Conservation (phyloP, 2,888 invertebrate species). For the Drosophila colorata region DNA sequence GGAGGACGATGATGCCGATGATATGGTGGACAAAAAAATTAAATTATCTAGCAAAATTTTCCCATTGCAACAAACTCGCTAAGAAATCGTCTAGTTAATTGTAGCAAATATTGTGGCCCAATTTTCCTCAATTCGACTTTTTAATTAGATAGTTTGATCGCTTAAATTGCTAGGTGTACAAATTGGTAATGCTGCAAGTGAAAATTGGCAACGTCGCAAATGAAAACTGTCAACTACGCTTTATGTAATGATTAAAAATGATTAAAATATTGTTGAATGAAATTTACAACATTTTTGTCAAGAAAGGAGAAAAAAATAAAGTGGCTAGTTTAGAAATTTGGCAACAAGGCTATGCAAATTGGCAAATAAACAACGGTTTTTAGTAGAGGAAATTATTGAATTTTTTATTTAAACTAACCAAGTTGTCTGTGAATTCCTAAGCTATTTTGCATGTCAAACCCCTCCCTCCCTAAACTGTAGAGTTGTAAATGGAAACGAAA, state of each 20-base stretch:
- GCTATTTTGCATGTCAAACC: slow-evolving; percentile 11
- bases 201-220: too few species aligned
- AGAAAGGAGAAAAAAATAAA: too few species aligned
- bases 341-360: too few species aligned
- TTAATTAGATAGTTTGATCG: background rate
- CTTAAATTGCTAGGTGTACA: slow-evolving; percentile 2
- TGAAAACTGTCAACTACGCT: too few species aligned
- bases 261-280: too few species aligned
- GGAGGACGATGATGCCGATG: slow-evolving; percentile 89
- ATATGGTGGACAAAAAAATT: slow-evolving; percentile 88
- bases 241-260: too few species aligned
- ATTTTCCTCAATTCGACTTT: background rate
- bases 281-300: too few species aligned
- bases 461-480: background rate
- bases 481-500: background rate
- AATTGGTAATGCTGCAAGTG: background rate
- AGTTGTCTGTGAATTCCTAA: background rate
- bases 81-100: background rate
- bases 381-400: background rate
- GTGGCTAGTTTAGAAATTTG: too few species aligned
- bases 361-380: too few species aligned
- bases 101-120: background rate
- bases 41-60: background rate
- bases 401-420: too few species aligned
- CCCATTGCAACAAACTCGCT: slow-evolving; percentile 1